A percentile compares a stretch with the other conserved stretches of the same genome.
These are phyloP conservation scores for Venustoraphidia nigricollis DNA, from an alignment of 2,888 invertebrate species.

Conservation along the genomic window DNA sequence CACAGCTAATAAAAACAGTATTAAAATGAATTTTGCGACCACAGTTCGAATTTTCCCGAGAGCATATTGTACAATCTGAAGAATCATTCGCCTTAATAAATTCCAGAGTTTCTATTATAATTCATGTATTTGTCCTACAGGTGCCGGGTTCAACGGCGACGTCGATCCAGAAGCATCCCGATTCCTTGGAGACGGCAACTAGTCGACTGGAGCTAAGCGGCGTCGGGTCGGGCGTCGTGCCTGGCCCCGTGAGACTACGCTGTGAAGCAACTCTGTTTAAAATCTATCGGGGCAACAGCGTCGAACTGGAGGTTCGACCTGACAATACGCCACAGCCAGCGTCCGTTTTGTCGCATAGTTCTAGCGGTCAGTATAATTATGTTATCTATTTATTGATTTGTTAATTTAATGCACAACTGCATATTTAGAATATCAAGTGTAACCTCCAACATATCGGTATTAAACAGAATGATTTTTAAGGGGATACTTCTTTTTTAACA, in stretches of 20 bases:
- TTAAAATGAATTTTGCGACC: too few species aligned
- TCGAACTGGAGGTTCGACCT: constrained; percentile 40
- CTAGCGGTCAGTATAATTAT: constrained; percentile 1
- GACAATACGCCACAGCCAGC: constrained; percentile 44
- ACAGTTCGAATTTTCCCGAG: too few species aligned
- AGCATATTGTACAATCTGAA: too few species aligned
- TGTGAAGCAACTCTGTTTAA: constrained; percentile 48
- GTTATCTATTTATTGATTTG: neutral
- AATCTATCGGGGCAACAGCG: constrained; percentile 41
- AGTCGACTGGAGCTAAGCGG: constrained; percentile 38
- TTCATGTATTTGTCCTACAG: constrained; percentile 20
- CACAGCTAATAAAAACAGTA: too few species aligned
- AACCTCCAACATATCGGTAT: too few species aligned
- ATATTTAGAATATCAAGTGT: too few species aligned
- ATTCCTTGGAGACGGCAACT: constrained; percentile 40
- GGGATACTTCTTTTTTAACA: too few species aligned
- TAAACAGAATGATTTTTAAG: too few species aligned
- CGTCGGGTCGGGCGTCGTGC: constrained; percentile 35
- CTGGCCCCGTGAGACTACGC: constrained; percentile 38
- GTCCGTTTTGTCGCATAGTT: constrained; percentile 33
- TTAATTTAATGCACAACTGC: neutral
- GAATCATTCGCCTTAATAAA: too few species aligned
- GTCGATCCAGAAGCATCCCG: constrained; percentile 37
- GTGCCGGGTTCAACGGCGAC: constrained; percentile 45
- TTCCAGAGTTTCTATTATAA: constrained; percentile 6